Conservation (phyloP, 2,888 invertebrate species). For the Cybosia mesomella region DNA sequence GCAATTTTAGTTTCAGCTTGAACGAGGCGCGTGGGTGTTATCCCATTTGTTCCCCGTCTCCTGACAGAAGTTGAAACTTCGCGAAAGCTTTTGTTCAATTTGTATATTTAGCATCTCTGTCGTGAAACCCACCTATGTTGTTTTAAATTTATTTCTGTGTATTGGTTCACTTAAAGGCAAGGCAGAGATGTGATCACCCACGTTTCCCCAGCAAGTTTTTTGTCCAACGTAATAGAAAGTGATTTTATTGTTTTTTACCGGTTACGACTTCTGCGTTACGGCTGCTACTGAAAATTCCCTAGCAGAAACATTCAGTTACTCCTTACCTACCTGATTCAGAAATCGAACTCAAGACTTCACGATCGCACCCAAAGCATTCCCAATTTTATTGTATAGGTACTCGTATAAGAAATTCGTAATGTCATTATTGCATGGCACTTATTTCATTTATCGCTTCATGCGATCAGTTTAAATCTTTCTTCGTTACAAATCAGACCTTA, state of each 20-base stretch:
- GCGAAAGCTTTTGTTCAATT: conserved; percentile 32
- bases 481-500: conserved; percentile 19
- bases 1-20: conserved; percentile 72
- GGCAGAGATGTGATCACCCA: neutral
- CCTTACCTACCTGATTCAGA: neutral
- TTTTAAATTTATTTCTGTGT: conserved; percentile 15
- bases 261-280: neutral
- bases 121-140: conserved; percentile 10
- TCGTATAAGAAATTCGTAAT: neutral
- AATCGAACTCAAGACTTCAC: neutral
- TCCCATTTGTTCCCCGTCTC: conserved; percentile 58
- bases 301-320: neutral
- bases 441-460: conserved; percentile 26
- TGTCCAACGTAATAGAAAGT: neutral
- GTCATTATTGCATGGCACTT: neutral
- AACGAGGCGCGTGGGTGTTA: conserved; percentile 72
- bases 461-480: conserved; percentile 19
- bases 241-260: neutral
- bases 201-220: too few species aligned
- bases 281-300: neutral
- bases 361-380: neutral
- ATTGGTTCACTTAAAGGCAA: conserved; percentile 8
- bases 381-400: neutral
- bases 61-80: conserved; percentile 41
- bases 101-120: conserved; percentile 34